A percentile compares a stretch with the other conserved stretches of the same genome.
phyloP scores from a whole-genome alignment of 2,888 invertebrate species.

The Tetramorium bicarinatum region DNA sequence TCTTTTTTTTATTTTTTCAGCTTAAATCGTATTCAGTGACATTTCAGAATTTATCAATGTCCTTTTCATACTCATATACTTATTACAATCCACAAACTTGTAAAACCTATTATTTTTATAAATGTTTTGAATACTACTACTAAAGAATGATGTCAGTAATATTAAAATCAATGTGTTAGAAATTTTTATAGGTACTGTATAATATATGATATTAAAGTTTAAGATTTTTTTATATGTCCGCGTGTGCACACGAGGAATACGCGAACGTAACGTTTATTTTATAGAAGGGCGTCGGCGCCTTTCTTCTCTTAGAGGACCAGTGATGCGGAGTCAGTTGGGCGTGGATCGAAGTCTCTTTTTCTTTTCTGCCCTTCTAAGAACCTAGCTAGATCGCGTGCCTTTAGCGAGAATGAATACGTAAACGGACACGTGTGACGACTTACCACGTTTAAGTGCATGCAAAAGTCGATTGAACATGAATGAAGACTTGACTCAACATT shows the following conservation, averaged over 20 bases:
- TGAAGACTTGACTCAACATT: background rate
- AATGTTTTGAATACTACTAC: background rate
- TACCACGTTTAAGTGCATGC: slow-evolving; percentile 31
- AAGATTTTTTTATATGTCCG: slow-evolving; percentile 57
- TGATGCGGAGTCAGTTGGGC: slow-evolving; percentile 79
- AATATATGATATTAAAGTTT: slow-evolving; percentile 67
- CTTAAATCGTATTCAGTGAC: background rate
- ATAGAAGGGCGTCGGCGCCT: slow-evolving; percentile 79
- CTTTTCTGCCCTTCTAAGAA: slow-evolving; percentile 66
- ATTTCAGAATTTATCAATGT: slow-evolving; percentile 20
- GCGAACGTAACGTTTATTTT: slow-evolving; percentile 73
- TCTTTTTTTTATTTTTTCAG: slow-evolving; percentile 11
- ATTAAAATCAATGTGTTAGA: slow-evolving; percentile 39
- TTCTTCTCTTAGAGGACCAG: slow-evolving; percentile 68
- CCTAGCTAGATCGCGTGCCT: slow-evolving; percentile 63
- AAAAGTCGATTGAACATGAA: slow-evolving; percentile 30
- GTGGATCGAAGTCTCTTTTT: slow-evolving; percentile 70
- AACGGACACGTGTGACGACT: slow-evolving; percentile 54
- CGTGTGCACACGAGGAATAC: slow-evolving; percentile 25
- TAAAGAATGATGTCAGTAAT: slow-evolving; percentile 34
- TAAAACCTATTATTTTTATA: background rate
- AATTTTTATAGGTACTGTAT: slow-evolving; percentile 47
- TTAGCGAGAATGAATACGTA: slow-evolving; percentile 56
- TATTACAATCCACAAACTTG: background rate
- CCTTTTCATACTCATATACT: background rate